Base-by-base conservation (phyloP, 2,113 vertebrate genomes). In the Xyrauchen texanus region DNA sequence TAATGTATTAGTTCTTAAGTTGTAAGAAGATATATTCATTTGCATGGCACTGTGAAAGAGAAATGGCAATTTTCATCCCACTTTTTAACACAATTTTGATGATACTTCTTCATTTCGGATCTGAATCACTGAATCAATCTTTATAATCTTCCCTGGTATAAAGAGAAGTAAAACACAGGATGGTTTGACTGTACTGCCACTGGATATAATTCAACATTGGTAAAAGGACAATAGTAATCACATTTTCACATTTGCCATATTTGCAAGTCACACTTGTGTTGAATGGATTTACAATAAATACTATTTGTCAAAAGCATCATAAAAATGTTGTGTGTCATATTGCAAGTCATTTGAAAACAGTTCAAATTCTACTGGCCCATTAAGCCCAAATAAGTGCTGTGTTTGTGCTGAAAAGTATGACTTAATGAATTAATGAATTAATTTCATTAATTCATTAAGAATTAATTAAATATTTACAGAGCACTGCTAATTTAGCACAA, bases 181-280 rank as follows among this genome's bases (percentile, higher is more conserved):
- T 77, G 55, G 73, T 83, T 87, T 89, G 86, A 88, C 83, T 84
- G 64, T 90, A 91, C 92, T 92, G 90, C 91, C 85, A 77, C 77
- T 76, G 86, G 90, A 92, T 90, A 90, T 80, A 91, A 92, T 93
- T 95, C 92, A 95, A 92, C 92, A 93, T 91, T 89, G 92, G 90
- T 89, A 93, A 95, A 94, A 95, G 93, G 92, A 94, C 91, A 95
- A 95, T 91, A 92, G 91, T 94, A 95, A 95, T 95, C 93, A 94
- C 93, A 95, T 96, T 96, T n/a, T n/a, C n/a, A n/a, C n/a, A n/a
- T n/a, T n/a, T n/a, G 21, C 13, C 21, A 34, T 3, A 34, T 34
- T 34, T 34, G 21, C 21, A 34, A 65, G 49, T 76, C 49, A 55
- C 16, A 45, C 74, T 64, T 44, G 62, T 42, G 49, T 16, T 55